Base-by-base conservation (phyloP, 2,888 invertebrate species). In the Tillus elongatus region DNA sequence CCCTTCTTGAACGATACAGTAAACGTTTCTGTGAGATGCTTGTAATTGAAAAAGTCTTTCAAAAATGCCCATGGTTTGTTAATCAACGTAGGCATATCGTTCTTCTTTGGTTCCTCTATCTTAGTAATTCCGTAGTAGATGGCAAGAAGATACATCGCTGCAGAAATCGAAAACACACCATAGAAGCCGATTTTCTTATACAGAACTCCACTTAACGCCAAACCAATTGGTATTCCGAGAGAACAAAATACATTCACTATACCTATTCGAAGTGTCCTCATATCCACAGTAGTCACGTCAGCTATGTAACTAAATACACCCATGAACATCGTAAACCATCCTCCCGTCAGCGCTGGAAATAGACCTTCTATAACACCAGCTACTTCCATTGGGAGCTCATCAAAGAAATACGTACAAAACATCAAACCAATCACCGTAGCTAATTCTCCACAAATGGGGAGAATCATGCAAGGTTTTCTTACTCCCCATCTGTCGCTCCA, bases 251-350 rank as follows among this genome's bases (percentile, higher is more conserved):
- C 75, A 66, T 92, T 92, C 45, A 89, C 81, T 35, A 91, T 79
- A 14, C 90, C 89, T 52, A 92, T 87, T 43, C 91, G 68, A 31
- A 87, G 69, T 13, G 91, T 91, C 50, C 90, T 75, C 50, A 81
- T 82, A 60, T 88, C 82, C 44, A 84, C 77, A 2, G 82, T 80
- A 2, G 90, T 88, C 10, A 89, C 82, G 57, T 91, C 89, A 2
- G 82, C 86, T 40, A 92, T 82, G 58, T 90, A 91, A 65, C 87
- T 86, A 66, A 91, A 85, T 46, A 89, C 79, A 12, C 86, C 86
- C 86, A 88, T 87, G 52, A 88, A 79, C 86, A 87, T 86, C 15
- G 86, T 86, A 59, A 86, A 85, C 87, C 87, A 87, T 4, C 87
- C 87, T 6, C 87, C 83, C 1, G 85, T 84, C 4, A 87, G 56